phyloP scores from a whole-genome alignment of 2,113 vertebrate genomes.

The Nothobranchius furzeri region DNA sequence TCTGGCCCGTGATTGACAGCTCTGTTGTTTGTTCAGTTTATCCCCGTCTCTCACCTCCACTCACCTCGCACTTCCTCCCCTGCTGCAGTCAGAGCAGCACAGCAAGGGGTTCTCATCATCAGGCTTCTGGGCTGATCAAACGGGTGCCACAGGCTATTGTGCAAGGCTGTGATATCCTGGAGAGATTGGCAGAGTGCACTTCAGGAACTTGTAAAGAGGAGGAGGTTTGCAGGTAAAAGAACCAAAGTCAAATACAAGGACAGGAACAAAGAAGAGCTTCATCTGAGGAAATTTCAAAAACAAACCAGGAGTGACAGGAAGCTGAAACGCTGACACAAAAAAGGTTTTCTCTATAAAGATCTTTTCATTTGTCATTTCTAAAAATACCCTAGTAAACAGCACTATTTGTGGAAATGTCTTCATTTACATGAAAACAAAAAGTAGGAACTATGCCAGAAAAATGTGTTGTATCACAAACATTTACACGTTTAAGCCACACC shows the following conservation, averaged over 20 bases:
- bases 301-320: no score
- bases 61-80: constrained; percentile 12
- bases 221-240: constrained; percentile 4
- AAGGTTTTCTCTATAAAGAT: no score
- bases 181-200: constrained; percentile 29
- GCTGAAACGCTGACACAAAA: no score
- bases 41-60: constrained; percentile 1
- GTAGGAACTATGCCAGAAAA: no score
- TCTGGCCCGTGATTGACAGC: neutral
- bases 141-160: constrained; percentile 26
- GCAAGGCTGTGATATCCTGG: constrained; percentile 49
- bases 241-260: constrained; percentile 48
- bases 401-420: no score
- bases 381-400: no score
- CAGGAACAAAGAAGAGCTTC: constrained; percentile 20
- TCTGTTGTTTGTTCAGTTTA: neutral
- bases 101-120: constrained; percentile 39
- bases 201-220: constrained; percentile 4
- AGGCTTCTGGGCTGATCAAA: constrained; percentile 51
- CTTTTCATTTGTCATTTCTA: no score
- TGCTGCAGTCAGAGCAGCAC: constrained; percentile 16
- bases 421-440: no score
- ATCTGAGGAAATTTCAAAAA: no score
- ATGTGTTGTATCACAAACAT: no score
- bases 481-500: no score